Base-by-base conservation (phyloP, 2,888 invertebrate genomes). In the Capitulum mitella region DNA sequence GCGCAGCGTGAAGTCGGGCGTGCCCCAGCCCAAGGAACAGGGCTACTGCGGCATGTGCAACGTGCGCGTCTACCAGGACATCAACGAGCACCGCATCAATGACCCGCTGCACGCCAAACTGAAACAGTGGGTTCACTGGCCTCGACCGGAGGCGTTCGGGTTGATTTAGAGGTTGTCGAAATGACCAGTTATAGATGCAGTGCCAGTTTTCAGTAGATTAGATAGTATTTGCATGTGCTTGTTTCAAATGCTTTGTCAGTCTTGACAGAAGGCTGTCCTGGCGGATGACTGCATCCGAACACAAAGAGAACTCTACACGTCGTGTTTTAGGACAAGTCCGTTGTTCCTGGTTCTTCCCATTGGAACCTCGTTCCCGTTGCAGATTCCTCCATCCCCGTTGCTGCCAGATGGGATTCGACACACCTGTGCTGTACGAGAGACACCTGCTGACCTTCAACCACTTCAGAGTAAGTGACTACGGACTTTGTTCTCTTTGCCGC, bases 371-470 rank as follows among this genome's bases (percentile, higher is more conserved):
- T n/a, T n/a, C n/a, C n/a, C n/a, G n/a, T n/a, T n/a, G n/a, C n/a
- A 70, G 76, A 29, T 76, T 76, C 32, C 76, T 76, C 29, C 76
- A 76, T 43, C 76, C 76, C 29, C 76, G 76, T 46, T 76, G 76
- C 76, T 76, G 76, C 32, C 16, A 26, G 3, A 12, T 76, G 29
- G 19, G 76, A 22, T 76, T 76, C 46, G 76, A 76, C 46, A 76
- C 76, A 16, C 76, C 76, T 32, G 76, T 76, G 12, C n/a, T 76
- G 19, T 48, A 76, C 46, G 76, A 76, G 46, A 12, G 46, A 2
- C 76, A 76, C 32, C 76, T 76, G 76, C 43, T 76, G 46, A 46
- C 76, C 16, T 76, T 76, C 76, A 32, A 29, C 19, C 76, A 76
- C 46, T 46, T 76, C 46, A 26, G 76, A 46, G 76, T 76, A 29